Base-by-base conservation (phyloP, 2,888 invertebrate genomes). In the Pharmacophagus antenor region DNA sequence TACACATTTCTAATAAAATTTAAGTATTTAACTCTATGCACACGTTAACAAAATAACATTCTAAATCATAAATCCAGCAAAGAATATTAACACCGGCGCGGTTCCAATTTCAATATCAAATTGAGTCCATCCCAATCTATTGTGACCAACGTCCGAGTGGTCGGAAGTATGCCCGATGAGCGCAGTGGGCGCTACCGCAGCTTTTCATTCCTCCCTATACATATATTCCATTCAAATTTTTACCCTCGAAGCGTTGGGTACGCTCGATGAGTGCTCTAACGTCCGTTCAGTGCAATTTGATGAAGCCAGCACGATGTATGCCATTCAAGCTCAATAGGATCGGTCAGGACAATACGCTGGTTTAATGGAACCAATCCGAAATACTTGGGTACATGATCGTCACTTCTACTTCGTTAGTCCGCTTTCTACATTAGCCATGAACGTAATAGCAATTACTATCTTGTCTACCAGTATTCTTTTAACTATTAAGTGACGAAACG, bases 191-290 rank as follows among this genome's bases (percentile, higher is more conserved):
- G 77, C 74, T 72, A 73, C 71, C 70, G 67, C 63, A 68, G 72
- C 76, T 72, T 78, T 77, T 78, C 77, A 78, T 75, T 70, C 67
- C 75, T 64, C 69, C 68, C 70, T 66, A 72, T 75, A 79, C 80
- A 76, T 77, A 80, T 82, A 82, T 82, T 80, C 86, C 81, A 90
- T 90, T 89, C 88, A 89, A 87, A 89, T 89, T 90, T 90, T 90
- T 89, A 84, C 86, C 88, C 89, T 79, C 79, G 76, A 72, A 74
- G 71, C 77, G 71, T 66, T 68, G 73, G 73, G 76, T 73, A 80
- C 80, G 82, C 77, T 82, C 83, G 77, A 85, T 77, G 84, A 88
- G 88, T 83, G 82, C 85, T 84, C 85, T 83, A 83, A 80, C 85
- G 83, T 78, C 81, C 84, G 82, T 85, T 88, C 83, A 85, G 72